Base-by-base conservation (phyloP, 1,140 invertebrate genomes). In the Nylanderia fulva region DNA sequence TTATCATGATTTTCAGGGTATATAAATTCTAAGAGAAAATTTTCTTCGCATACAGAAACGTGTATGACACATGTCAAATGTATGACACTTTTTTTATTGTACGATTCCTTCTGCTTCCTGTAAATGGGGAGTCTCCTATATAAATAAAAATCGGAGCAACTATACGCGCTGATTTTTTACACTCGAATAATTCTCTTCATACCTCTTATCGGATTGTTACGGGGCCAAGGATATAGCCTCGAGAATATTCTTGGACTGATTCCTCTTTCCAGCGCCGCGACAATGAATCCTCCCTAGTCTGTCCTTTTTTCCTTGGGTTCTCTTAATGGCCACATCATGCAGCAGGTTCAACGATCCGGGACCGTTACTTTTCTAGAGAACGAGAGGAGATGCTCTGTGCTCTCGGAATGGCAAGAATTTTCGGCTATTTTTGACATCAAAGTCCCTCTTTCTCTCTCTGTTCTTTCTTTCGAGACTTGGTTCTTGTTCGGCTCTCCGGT, bases 391-490 rank as follows among this genome's bases (percentile, higher is more conserved):
- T n/a, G 52, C 60, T 29, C 45, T 21, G 60, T 13, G 56, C 11
- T 24, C 52, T 15, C 8, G 36, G 8, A 18, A 36, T 54, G 72
- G 68, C 75, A 64, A 58, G 85, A 77, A 91, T 92, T 92, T 92
- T 93, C 90, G 89, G 90, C 89, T 92, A 92, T 93, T 93, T 93
- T 91, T 45, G 89, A 93, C 93, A 85, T 90, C 88, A 92, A 92
- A 93, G 91, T 90, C 48, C 21, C 45, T 2, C 4, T 15, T 61
- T 9, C 45, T 42, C 33, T 33, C 75, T 42, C 63, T 24, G 48
- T 21, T 85, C 64, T 24, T 58, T 29, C 42, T 27, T 68, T 72
- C 24, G 33, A 48, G 36, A 60, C 29, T 48, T 56, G 56, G 61
- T 48, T 36, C 74, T 63, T 27, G 45, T 29, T 13, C 71, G 79